Evolutionary conservation across 2,113 vertebrate species (phyloP).

Genomic region (Speoplatyrhinus poulsoni): DNA sequence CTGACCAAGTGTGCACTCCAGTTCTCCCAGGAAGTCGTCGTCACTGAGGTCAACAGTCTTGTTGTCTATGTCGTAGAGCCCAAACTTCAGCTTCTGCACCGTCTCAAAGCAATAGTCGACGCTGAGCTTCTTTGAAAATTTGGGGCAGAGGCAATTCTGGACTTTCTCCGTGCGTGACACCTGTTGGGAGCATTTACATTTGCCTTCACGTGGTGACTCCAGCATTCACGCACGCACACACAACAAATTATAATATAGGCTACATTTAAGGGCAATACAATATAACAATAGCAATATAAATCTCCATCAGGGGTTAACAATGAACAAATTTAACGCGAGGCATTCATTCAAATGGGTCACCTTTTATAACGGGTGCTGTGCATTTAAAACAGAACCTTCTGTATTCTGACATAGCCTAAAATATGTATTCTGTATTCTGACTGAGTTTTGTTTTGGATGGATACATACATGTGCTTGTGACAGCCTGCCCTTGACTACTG

Average conservation of each 20-base stretch:
- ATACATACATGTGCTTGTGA: too few species aligned
- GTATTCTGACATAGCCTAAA: too few species aligned
- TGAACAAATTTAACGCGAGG: too few species aligned
- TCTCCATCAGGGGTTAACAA: slow-evolving; percentile 16
- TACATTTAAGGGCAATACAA: background rate
- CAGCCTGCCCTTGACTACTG: too few species aligned
- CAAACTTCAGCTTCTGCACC: slow-evolving; percentile 94
- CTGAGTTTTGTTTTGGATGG: too few species aligned
- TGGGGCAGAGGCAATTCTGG: slow-evolving; percentile 89
- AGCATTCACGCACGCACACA: background rate
- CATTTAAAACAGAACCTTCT: too few species aligned
- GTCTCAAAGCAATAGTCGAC: slow-evolving; percentile 97
- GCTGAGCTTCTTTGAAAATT: slow-evolving; percentile 89
- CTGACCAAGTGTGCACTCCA: slow-evolving; percentile 92
- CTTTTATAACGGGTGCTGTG: background rate
- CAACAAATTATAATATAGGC: background rate
- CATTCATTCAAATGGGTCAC: background rate
- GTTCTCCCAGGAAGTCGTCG: slow-evolving; percentile 94
- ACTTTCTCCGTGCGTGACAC: slow-evolving; percentile 86
- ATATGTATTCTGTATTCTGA: too few species aligned
- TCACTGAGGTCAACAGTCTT: slow-evolving; percentile 88
- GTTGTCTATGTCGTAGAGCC: slow-evolving; percentile 95
- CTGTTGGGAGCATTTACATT: slow-evolving; percentile 34
- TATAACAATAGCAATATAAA: background rate
- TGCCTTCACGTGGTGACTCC: background rate